Evolutionary conservation across 1,140 invertebrate genomes (phyloP), one percentile per base, ranked within the genome.

Genomic region (Apis florea): DNA sequence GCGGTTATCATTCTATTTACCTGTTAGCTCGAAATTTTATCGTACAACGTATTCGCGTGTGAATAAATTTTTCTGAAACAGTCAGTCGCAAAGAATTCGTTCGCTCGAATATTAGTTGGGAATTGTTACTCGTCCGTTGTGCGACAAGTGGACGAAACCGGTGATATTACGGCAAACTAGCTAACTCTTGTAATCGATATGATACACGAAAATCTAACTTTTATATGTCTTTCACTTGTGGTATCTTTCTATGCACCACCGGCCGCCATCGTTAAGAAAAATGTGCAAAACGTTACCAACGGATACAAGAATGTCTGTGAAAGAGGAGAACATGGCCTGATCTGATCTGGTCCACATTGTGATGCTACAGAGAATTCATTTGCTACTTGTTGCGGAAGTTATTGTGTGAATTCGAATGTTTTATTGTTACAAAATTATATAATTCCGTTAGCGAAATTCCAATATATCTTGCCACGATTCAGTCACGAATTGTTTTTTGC

Each of bases 201-300:
- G 64, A 66, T 26, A 56, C 56, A 31, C 53, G 53, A 77, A 59
- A 67, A 77, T 77, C 64, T 49, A 68, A 77, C 63, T 59, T 77
- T 77, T 77, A 69, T 78, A 78, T 78, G 51, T 78, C 75, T 51
- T 69, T 78, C 61, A 63, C 58, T 58, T 74, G 70, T 47, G 72
- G 49, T 24, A 53, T 40, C 59, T 75, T 1, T 11, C 63, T 49
- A 49, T 76, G 31, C 51, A 24, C 21, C 53, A 31, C 21, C 24
- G n/a, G n/a, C n/a, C 17, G 40, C 49, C 21, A 21, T 11, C 3
- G 66, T 68, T 78, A 49, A 40, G 54, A 51, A 78, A 78, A 78
- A 69, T 66, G 54, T 78, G 75, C 66, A 59, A 49, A 78, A 68
- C 54, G 66, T 78, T 59, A 31, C 73, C 21, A 40, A 64, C 13